These are phyloP conservation scores for Propithecus coquereli DNA, from an alignment of 2,113 vertebrate species.

Conservation along the genomic window DNA sequence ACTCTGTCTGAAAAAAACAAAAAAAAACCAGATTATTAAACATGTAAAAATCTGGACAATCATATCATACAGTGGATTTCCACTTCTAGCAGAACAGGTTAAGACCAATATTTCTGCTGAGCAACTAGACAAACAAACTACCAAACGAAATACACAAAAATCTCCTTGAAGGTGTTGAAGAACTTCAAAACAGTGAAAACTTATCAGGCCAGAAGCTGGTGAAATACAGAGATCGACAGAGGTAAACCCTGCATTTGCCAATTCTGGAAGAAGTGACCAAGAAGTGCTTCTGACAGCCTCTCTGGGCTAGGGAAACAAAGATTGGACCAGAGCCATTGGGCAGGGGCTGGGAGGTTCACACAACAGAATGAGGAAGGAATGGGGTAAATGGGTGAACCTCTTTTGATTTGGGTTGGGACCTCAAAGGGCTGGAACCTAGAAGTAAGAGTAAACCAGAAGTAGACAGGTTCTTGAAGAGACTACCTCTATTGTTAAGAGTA, in stretches of 20 bases:
- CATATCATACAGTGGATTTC: background rate
- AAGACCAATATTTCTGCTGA: background rate
- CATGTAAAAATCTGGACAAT: background rate
- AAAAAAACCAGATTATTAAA: background rate
- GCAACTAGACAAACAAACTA: background rate
- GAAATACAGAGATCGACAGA: background rate
- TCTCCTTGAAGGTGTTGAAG: background rate
- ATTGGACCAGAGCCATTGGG: background rate
- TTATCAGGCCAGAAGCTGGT: background rate
- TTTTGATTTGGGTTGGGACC: background rate
- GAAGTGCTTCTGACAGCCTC: background rate
- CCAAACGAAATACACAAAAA: background rate
- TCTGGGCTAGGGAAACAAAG: background rate
- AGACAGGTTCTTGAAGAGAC: background rate
- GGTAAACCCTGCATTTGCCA: background rate
- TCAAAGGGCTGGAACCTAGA: background rate
- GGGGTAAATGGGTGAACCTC: background rate
- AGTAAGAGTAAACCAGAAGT: background rate
- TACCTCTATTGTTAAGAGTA: background rate
- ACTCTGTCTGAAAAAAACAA: background rate
- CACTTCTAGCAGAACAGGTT: background rate
- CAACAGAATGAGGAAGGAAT: background rate
- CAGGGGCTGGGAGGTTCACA: no score
- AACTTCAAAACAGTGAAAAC: background rate
- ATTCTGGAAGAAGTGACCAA: background rate